Percentiles rank a stretch among this genome's conserved stretches.
These are phyloP conservation scores for Nanorana parkeri DNA, from an alignment of 2,113 vertebrate genomes.

Conservation along the genomic window DNA sequence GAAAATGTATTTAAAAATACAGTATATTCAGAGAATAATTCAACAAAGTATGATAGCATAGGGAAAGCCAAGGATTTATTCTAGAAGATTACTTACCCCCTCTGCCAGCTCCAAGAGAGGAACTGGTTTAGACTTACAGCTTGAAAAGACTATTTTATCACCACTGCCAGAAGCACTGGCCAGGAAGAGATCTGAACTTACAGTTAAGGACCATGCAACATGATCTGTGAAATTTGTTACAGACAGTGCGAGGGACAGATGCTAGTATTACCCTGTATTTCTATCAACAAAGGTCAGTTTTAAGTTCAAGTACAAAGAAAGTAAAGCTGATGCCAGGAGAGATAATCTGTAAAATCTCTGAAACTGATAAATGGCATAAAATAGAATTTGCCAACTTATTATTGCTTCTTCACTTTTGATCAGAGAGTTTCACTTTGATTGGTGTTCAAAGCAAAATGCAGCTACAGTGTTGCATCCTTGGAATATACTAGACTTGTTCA, in stretches of 20 bases:
- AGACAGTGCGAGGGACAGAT: slow-evolving; percentile 48
- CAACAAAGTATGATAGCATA: not conserved
- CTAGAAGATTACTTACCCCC: slow-evolving; percentile 80
- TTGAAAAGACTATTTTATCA: slow-evolving; percentile 93
- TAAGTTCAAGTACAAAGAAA: slow-evolving; percentile 47
- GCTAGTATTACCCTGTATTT: slow-evolving; percentile 29
- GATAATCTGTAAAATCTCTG: slow-evolving; percentile 27
- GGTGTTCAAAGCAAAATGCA: slow-evolving; percentile 45
- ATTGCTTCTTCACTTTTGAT: slow-evolving; percentile 37
- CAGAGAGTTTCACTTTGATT: slow-evolving; percentile 39
- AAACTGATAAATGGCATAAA: slow-evolving; percentile 26
- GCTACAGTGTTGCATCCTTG: not conserved
- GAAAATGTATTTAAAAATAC: too few relatives aligned
- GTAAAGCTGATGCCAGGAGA: slow-evolving; percentile 27
- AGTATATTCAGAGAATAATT: not conserved
- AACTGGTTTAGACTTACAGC: slow-evolving; percentile 84
- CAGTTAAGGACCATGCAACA: slow-evolving; percentile 74
- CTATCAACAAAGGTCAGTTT: slow-evolving; percentile 43
- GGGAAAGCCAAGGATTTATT: not conserved
- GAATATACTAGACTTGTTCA: not conserved
- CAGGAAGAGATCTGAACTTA: slow-evolving; percentile 86
- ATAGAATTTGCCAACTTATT: slow-evolving; percentile 36
- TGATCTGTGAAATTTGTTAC: slow-evolving; percentile 47
- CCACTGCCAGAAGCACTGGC: slow-evolving; percentile 89
- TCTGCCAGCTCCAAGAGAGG: slow-evolving; percentile 89